Evolutionary conservation across 1,140 invertebrate species (phyloP).

Genomic region (Nephila pilipes): DNA sequence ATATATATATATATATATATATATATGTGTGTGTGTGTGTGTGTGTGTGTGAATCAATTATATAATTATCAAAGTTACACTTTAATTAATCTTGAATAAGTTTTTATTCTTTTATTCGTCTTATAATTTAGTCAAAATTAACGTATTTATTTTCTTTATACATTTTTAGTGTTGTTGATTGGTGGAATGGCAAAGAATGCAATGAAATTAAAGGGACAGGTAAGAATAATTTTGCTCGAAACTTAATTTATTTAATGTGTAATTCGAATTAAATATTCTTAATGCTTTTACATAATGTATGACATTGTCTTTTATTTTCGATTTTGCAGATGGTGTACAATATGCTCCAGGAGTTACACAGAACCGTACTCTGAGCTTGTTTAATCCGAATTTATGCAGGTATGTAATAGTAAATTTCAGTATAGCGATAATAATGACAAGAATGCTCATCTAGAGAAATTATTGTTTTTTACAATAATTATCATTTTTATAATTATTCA

Average conservation of each 20-base stretch:
- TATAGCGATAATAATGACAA: no score
- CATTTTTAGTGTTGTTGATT: constrained; percentile 73
- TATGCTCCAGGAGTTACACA: constrained; percentile 60
- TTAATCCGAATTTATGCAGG: constrained; percentile 73
- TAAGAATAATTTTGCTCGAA: constrained; percentile 34
- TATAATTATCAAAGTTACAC: no score
- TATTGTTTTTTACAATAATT: no score
- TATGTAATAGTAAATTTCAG: neutral
- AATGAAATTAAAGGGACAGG: constrained; percentile 88
- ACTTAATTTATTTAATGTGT: neutral
- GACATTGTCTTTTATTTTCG: neutral
- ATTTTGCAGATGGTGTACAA: constrained; percentile 59
- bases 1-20: no score
- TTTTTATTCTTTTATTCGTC: no score
- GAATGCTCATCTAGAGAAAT: no score
- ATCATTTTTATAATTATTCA: no score
- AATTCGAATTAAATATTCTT: no score
- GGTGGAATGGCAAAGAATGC: constrained; percentile 84
- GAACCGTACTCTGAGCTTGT: constrained; percentile 6
- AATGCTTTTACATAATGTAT: neutral
- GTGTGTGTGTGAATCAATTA: no score
- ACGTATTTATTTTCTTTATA: neutral
- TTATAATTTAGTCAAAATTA: no score
- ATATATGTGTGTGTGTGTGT: no score
- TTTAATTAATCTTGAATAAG: no score